Conservation (phyloP, 2,113 vertebrate species). For the Corythornis vintsioides region DNA sequence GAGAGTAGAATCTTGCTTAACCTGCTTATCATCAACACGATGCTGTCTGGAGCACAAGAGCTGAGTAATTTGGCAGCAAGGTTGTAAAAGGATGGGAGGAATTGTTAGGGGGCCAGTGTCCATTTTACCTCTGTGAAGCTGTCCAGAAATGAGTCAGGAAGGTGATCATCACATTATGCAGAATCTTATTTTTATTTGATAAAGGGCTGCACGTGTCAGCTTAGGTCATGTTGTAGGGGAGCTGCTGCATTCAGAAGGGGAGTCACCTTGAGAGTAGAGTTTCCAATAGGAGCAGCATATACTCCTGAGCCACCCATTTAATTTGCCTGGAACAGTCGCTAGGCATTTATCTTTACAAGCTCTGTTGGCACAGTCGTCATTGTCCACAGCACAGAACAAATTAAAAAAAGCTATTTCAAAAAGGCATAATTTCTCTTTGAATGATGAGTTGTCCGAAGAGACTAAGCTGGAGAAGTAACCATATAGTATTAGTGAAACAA, state of each 20-base stretch:
- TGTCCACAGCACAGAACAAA: neutral
- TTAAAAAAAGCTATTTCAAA: neutral
- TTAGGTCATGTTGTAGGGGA: neutral
- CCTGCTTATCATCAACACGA: rapidly evolving
- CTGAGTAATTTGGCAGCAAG: neutral
- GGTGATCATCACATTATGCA: rapidly evolving
- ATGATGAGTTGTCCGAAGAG: conserved; percentile 4
- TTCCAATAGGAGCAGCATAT: neutral
- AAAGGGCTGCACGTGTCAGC: rapidly evolving
- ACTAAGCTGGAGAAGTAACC: neutral
- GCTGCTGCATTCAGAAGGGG: neutral
- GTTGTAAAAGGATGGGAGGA: neutral
- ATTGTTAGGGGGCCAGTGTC: rapidly evolving
- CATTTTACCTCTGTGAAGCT: neutral
- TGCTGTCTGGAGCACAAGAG: neutral
- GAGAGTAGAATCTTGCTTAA: neutral
- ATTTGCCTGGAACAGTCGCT: neutral
- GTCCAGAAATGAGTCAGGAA: neutral
- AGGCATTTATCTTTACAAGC: neutral
- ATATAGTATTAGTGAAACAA: neutral
- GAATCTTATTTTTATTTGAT: neutral
- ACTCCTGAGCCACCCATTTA: neutral
- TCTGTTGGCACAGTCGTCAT: rapidly evolving
- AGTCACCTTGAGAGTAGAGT: neutral
- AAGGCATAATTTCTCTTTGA: neutral